Base-by-base conservation (phyloP, 2,113 vertebrate genomes). In the Cervus canadensis region DNA sequence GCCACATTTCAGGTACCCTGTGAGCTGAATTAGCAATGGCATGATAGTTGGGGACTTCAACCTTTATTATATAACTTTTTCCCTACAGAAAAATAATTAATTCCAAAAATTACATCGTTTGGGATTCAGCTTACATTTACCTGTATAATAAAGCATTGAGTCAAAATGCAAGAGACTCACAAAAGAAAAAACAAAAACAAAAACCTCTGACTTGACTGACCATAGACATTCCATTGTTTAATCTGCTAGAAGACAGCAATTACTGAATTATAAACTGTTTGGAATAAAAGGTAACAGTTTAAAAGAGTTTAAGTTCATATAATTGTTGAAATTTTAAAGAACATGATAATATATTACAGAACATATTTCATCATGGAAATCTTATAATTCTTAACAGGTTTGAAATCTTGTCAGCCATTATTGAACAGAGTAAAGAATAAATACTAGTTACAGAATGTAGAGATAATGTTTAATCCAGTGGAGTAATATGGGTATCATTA, bases 301-400 rank as follows among this genome's bases (percentile, higher is more conserved):
- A 89, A 87, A 86, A 93, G 28, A 43, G 26, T 19, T 87, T 67
- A 93, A 95, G 56, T 6, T 95, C 56, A 84, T 33, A n/a, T 52
- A 94, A 92, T 33, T 92, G 48, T 78, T 71, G 59, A 97, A 94
- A 93, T 89, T 48, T 88, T 97, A 97, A 79, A 74, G 16, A 84
- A 78, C 54, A 96, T 76, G 8, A 67, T 43, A 78, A 92, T 83
- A 82, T 2, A 91, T 64, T 96, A 64, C 6, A 71, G 76, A 93
- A 95, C 25, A 78, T 81, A 95, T 48, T 57, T 95, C 84, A 95
- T 86, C n/a, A 92, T 13, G 19, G 16, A 95, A 97, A 88, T 85
- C 52, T 94, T 64, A 23, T 52, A 71, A 64, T 30, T 93, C 30
- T 43, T 96, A 90, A 59, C 48, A 97, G 30, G 36, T 92, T 93